phyloP scores from a whole-genome alignment of 2,888 invertebrate species.

The Petrolisthes cinctipes region DNA sequence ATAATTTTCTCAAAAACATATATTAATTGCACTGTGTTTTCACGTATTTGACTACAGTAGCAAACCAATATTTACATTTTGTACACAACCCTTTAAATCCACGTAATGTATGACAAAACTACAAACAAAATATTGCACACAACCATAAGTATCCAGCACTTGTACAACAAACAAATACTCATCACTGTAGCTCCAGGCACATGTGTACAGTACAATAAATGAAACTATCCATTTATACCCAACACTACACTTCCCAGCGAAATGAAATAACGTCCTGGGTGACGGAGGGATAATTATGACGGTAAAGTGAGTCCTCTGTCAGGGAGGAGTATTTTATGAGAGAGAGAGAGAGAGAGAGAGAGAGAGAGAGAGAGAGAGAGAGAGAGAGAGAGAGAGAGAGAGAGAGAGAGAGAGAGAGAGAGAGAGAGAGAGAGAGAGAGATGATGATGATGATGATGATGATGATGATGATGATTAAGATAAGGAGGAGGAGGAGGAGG shows the following conservation, averaged over 20 bases:
- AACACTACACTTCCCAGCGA: not conserved
- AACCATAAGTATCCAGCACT: no score
- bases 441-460: not conserved
- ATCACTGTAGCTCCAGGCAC: no score
- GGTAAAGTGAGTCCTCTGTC: not conserved
- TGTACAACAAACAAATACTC: no score
- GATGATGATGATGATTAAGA: no score
- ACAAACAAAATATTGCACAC: no score
- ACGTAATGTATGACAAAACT: no score
- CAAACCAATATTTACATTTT: no score
- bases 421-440: slow-evolving; percentile 6
- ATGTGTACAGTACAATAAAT: not conserved
- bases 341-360: slow-evolving; percentile 30
- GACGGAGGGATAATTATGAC: not conserved
- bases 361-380: slow-evolving; percentile 12
- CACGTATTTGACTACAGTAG: no score
- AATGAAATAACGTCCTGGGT: not conserved
- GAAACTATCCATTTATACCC: not conserved
- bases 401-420: slow-evolving; percentile 27
- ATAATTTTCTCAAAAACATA: no score
- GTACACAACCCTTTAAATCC: no score
- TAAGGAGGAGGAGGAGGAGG: not conserved
- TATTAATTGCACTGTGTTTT: no score
- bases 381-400: slow-evolving; percentile 14
- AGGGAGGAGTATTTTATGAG: not conserved